Base-by-base conservation (phyloP, 2,888 invertebrate species). In the Gastrophysa polygoni region DNA sequence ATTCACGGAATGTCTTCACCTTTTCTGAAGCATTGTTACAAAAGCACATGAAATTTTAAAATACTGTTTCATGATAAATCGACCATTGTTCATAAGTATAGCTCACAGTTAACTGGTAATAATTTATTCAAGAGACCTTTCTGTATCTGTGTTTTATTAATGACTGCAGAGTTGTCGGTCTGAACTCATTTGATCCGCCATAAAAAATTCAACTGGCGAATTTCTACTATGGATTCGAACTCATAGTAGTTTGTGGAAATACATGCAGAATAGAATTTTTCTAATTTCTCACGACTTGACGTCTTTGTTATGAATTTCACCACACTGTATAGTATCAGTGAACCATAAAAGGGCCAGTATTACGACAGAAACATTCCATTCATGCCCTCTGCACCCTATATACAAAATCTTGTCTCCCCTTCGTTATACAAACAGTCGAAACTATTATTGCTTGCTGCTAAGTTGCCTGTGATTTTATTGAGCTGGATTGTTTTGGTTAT, bases 391-490 rank as follows among this genome's bases (percentile, higher is more conserved):
- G 7, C 5, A 29, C 43, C 7, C 4, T 24, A 3, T 24, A 20
- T 14, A 20, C 52, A 6, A 24, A 11, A 18, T 0, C 8, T 20
- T 54, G 8, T 8, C 5, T 54, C 54, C 54, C 54, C 54, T 43
- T 43, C 24, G 21, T 24, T 21, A 54, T 43, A 21, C 24, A 54
- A 54, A 54, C 54, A 54, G 54, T 20, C 43, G 43, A 38, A 43
- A 43, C n/a, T 54, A 38, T 44, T 57, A 18, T 52, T 38, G 48
- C 49, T 38, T 43, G 55, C 49, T 55, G 62, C 54, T 62, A 62
- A 62, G 58, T 57, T 61, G 62, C 59, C 63, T 56, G 69, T 68
- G 71, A 71, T 71, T 71, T 68, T 67, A 69, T 71, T 69, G 64
- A 59, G 66, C 66, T 58, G 63, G 61, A 68, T 68, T 68, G 68